Evolutionary conservation across 2,113 vertebrate species (phyloP), one percentile per base, ranked within the genome.

Genomic region (Blennius ocellaris): DNA sequence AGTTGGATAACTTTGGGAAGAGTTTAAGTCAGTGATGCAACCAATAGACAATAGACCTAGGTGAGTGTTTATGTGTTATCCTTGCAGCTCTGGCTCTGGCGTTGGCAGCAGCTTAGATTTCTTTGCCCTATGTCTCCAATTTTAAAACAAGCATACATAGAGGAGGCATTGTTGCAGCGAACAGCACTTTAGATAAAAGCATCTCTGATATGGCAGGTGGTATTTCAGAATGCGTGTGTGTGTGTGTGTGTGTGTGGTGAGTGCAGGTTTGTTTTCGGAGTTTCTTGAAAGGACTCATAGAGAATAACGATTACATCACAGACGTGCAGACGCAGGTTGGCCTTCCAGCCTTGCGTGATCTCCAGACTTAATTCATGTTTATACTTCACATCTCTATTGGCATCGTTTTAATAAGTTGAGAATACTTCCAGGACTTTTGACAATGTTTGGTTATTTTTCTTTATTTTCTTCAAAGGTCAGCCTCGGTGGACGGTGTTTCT

Each of bases 161-260:
- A 30, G 21, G 21, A 30, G 21, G 21, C 21, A 30, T 30, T 30
- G 21, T 30, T 30, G 21, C 21, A 30, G 21, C 4, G 21, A 30
- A 30, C 21, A 30, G 21, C 50, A 38, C 59, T 73, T 65, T 16
- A 61, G 64, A 70, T 61, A 61, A 61, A 66, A 78, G 69, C 49
- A 5, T 66, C 17, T 50, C 16, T 15, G 8, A 15, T 30, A 30
- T 30, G 44, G 38, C 51, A 61, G 60, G 8, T 9, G 39, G 30
- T 52, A 1, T 49, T 59, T 69, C n/a, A 62, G 15, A 41, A 4
- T 16, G 15, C 11, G 21, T 30, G 21, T 30, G 21, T 30, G 21
- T 30, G 21, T 30, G 21, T 30, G 21, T 30, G 21, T 30, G 21
- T 30, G 21, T 30, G 21, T 30, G 21, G n/a, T 45, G 49, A 40